phyloP scores from a whole-genome alignment of 1,140 invertebrate genomes.

The Drosophila grimshawi region DNA sequence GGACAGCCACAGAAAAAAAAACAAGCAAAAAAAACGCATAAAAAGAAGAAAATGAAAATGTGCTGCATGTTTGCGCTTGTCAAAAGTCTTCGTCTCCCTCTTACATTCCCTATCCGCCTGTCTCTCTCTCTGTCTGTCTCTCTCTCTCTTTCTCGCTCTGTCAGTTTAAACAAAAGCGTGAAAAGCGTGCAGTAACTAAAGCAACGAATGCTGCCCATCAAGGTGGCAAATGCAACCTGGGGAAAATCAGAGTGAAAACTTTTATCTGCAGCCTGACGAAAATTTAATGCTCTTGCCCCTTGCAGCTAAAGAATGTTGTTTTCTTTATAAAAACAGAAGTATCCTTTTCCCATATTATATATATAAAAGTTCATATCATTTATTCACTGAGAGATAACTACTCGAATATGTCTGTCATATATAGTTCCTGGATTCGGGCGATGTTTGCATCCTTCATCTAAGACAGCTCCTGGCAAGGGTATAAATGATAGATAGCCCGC shows the following conservation, averaged over 20 bases:
- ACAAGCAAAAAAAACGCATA: neutral
- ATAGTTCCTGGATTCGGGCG: too few relatives aligned
- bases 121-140: neutral
- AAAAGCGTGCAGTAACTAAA: slow-evolving; percentile 37
- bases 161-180: slow-evolving; percentile 68
- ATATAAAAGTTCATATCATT: too few relatives aligned
- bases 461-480: too few relatives aligned
- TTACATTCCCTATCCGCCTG: neutral
- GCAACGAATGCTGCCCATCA: slow-evolving; percentile 16
- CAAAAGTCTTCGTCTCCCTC: neutral
- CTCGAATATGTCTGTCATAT: too few relatives aligned
- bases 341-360: too few relatives aligned
- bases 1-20: slow-evolving; percentile 6
- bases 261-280: neutral
- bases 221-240: slow-evolving; percentile 12
- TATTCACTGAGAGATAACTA: too few relatives aligned
- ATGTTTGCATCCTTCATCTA: too few relatives aligned
- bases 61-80: slow-evolving; percentile 16
- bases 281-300: too few relatives aligned
- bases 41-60: slow-evolving; percentile 18
- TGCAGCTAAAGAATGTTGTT: too few relatives aligned
- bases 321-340: too few relatives aligned
- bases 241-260: slow-evolving; percentile 8
- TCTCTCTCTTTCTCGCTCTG: slow-evolving; percentile 11
- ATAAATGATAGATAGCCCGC: too few relatives aligned